phyloP scores from a whole-genome alignment of 2,797 vertebrate genomes.

The Enteromius trimaculatus region DNA sequence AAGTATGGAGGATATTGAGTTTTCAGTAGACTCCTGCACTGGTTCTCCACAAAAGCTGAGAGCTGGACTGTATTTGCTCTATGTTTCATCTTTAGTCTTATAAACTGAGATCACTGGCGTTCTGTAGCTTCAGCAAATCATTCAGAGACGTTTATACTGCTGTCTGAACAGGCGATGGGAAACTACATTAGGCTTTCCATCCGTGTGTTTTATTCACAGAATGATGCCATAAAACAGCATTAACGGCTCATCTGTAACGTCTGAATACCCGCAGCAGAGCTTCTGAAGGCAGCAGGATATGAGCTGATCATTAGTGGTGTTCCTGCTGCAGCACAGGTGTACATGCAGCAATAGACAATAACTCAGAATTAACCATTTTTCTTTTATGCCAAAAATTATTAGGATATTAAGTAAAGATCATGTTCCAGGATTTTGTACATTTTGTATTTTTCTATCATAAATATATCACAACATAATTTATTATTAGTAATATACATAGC shows the following conservation, averaged over 20 bases:
- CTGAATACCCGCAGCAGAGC: neutral
- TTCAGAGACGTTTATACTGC: neutral
- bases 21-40: neutral
- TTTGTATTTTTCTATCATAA: too few relatives aligned
- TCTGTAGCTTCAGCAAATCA: slow-evolving; percentile 21
- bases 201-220: neutral
- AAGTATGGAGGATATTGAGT: neutral
- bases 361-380: too few relatives aligned
- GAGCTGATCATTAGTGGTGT: neutral
- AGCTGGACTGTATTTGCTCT: neutral
- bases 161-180: neutral
- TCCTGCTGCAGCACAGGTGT: too few relatives aligned
- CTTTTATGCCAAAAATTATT: too few relatives aligned
- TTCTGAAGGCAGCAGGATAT: neutral
- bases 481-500: too few relatives aligned
- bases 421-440: neutral
- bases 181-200: neutral
- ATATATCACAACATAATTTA: too few relatives aligned
- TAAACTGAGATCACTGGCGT: slow-evolving; percentile 2
- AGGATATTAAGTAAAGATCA: neutral
- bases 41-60: neutral
- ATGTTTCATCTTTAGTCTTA: neutral
- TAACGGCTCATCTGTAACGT: neutral
- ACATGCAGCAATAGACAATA: too few relatives aligned
- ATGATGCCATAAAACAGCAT: slow-evolving; percentile 5